These are phyloP conservation scores for Drosophila ambigua DNA, from an alignment of 1,140 invertebrate genomes.

Conservation along the genomic window DNA sequence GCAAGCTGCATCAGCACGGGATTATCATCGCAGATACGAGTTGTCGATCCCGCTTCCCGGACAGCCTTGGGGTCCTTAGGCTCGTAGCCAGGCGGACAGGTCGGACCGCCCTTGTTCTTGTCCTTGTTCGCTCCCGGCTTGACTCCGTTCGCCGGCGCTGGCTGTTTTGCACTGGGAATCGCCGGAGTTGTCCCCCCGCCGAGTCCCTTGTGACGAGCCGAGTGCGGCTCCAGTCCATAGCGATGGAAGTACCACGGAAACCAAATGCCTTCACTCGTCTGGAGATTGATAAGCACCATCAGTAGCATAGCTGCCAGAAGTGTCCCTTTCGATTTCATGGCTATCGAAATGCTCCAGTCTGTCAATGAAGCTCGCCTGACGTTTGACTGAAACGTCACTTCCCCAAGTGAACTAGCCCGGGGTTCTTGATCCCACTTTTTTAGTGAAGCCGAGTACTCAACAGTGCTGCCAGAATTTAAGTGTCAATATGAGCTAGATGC, in stretches of 20 bases:
- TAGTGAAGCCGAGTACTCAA: too few species aligned
- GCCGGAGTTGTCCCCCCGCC: background rate
- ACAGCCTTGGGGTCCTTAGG: background rate
- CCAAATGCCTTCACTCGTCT: constrained; percentile 42
- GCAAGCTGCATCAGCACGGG: constrained; percentile 72
- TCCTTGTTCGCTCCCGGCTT: background rate
- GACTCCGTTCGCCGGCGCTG: background rate
- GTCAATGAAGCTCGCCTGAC: too few species aligned
- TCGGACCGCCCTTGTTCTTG: background rate
- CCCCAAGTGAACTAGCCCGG: constrained; percentile 15
- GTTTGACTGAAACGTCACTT: background rate
- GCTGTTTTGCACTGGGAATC: background rate
- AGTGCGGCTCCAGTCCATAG: constrained; percentile 48
- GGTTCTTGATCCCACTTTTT: too few species aligned
- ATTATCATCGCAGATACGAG: constrained; percentile 69
- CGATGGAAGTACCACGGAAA: constrained; percentile 70
- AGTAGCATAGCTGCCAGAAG: constrained; percentile 14
- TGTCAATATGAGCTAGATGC: too few species aligned
- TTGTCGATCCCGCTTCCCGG: background rate
- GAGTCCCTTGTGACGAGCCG: constrained; percentile 15
- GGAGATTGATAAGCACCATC: constrained; percentile 14
- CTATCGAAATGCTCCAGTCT: background rate
- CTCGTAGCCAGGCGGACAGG: constrained; percentile 64
- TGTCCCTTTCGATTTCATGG: constrained; percentile 32
- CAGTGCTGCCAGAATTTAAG: too few species aligned